A percentile compares a stretch with the other conserved stretches of the same genome.
These are phyloP conservation scores for Podarcis lilfordi DNA, from an alignment of 2,797 vertebrate species.

Conservation along the genomic window DNA sequence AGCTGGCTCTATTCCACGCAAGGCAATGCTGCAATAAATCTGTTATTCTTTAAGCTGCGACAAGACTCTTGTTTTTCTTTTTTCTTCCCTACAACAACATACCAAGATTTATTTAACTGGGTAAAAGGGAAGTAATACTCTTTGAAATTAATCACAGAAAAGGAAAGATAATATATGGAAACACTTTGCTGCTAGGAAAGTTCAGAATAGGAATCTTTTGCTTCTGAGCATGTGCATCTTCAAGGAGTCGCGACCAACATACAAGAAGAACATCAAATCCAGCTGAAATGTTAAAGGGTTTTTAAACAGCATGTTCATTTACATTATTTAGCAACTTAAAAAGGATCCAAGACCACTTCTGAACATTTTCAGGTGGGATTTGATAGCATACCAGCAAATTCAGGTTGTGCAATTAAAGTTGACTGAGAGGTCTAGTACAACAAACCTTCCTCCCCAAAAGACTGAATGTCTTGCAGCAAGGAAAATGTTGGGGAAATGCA, in stretches of 20 bases:
- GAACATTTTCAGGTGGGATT: neutral
- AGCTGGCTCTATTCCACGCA: neutral
- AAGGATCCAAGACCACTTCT: neutral
- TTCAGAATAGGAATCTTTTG: neutral
- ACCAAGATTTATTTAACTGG: neutral
- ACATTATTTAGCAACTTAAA: neutral
- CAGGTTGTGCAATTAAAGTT: too few relatives aligned
- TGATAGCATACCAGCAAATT: too few relatives aligned
- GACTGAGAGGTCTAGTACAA: too few relatives aligned
- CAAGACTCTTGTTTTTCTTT: neutral
- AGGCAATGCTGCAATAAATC: neutral
- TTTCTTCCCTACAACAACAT: too few relatives aligned
- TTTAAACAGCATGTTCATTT: neutral
- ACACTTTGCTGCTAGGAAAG: neutral
- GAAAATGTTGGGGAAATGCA: too few relatives aligned
- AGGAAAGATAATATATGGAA: neutral
- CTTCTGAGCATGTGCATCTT: neutral
- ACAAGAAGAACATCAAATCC: neutral
- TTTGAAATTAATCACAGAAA: neutral
- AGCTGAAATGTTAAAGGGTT: neutral
- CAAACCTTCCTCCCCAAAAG: too few relatives aligned
- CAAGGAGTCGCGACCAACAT: neutral
- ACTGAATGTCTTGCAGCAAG: too few relatives aligned
- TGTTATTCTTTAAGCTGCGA: neutral
- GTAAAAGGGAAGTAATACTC: neutral